These are phyloP conservation scores for Zapornia atra DNA, from an alignment of 2,113 vertebrate genomes.

Conservation along the genomic window DNA sequence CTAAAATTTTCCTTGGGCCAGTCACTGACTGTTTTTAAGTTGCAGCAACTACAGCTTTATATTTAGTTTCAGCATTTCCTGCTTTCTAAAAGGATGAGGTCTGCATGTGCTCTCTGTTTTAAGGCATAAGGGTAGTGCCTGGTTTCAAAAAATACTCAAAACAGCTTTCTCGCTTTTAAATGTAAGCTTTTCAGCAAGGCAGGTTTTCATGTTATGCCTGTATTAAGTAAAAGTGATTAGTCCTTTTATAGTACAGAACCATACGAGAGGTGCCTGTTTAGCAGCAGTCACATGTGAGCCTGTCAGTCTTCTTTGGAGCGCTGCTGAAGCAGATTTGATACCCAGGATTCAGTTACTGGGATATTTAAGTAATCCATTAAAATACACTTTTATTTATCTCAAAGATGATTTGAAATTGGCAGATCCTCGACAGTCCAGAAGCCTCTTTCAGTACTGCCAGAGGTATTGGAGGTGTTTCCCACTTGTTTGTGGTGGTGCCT, in stretches of 20 bases:
- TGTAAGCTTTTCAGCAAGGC: not conserved
- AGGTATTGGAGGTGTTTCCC: not conserved
- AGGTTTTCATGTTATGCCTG: not conserved
- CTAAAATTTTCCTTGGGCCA: not conserved
- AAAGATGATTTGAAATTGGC: not conserved
- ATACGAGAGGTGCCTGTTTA: not conserved
- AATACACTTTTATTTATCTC: not conserved
- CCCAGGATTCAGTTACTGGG: not conserved
- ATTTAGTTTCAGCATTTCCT: not conserved
- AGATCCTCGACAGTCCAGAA: accelerated
- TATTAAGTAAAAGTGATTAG: not conserved
- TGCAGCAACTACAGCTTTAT: not conserved
- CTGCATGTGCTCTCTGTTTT: not conserved
- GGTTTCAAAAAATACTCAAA: not conserved
- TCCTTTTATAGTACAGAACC: not conserved
- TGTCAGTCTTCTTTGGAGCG: not conserved
- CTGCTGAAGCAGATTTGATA: not conserved
- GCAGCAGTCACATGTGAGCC: not conserved
- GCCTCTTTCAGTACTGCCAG: not conserved
- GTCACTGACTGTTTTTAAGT: not conserved
- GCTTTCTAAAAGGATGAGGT: not conserved
- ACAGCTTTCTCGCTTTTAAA: not conserved
- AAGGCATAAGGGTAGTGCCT: not conserved
- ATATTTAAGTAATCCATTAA: not conserved
- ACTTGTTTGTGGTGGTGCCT: not conserved